A percentile compares a stretch with the other conserved stretches of the same genome.
These are phyloP conservation scores for Antechinus flavipes DNA, from an alignment of 2,113 vertebrate genomes.

Conservation along the genomic window DNA sequence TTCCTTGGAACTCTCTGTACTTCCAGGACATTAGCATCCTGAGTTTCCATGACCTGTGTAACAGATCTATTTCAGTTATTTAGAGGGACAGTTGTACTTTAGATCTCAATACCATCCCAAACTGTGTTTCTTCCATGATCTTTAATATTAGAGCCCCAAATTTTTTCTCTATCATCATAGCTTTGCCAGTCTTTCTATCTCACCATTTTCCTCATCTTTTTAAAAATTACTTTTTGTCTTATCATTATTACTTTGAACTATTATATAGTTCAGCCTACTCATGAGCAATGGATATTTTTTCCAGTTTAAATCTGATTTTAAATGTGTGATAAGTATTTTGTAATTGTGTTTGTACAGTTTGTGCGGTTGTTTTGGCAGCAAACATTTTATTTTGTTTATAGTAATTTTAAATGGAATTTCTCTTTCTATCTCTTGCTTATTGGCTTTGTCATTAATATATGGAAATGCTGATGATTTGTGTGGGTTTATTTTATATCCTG, in stretches of 20 bases:
- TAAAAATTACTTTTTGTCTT: not conserved
- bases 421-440: no score
- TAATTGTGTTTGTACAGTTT: no score
- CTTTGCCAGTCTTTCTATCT: not conserved
- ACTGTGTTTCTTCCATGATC: not conserved
- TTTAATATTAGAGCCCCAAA: not conserved
- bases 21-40: not conserved
- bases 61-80: not conserved
- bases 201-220: not conserved
- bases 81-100: not conserved
- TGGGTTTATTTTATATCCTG: no score
- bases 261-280: no score
- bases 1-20: not conserved
- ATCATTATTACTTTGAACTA: not conserved
- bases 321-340: no score
- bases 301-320: no score
- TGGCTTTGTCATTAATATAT: no score
- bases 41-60: not conserved
- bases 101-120: not conserved
- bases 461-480: no score
- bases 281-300: no score
- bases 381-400: no score
- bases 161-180: not conserved
- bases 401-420: no score
- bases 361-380: no score